phyloP scores from a whole-genome alignment of 2,888 invertebrate species.

The Orgyia antiqua region DNA sequence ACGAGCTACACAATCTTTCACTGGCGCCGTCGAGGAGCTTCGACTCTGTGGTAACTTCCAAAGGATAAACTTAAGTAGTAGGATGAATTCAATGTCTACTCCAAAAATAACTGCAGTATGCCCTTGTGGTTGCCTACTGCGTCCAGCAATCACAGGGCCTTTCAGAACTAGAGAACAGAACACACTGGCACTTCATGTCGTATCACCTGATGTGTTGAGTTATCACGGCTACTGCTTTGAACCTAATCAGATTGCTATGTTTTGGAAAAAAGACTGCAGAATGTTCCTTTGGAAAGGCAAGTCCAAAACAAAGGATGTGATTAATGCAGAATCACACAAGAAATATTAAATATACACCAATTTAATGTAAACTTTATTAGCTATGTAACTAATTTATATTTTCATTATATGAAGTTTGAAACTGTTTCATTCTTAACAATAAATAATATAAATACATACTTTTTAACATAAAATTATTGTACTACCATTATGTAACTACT shows the following conservation, averaged over 20 bases:
- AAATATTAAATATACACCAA: slow-evolving; percentile 26
- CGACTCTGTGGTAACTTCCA: slow-evolving; percentile 55
- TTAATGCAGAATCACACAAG: slow-evolving; percentile 43
- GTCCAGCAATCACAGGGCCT: slow-evolving; percentile 49
- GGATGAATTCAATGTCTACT: slow-evolving; percentile 42
- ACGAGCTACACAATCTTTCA: slow-evolving; percentile 66
- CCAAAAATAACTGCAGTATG: slow-evolving; percentile 53
- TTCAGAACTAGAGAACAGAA: slow-evolving; percentile 64
- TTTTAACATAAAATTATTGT: slow-evolving; percentile 11
- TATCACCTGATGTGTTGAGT: slow-evolving; percentile 71
- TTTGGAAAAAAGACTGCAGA: slow-evolving; percentile 84
- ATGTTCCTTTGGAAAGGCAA: slow-evolving; percentile 81
- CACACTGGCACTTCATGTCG: slow-evolving; percentile 62
- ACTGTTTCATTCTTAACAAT: background rate
- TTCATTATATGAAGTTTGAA: slow-evolving; percentile 22
- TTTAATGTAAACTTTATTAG: slow-evolving; percentile 15
- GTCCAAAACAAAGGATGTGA: slow-evolving; percentile 48
- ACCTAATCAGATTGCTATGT: slow-evolving; percentile 78
- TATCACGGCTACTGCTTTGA: slow-evolving; percentile 77
- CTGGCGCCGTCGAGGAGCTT: slow-evolving; percentile 62
- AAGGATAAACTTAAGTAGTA: slow-evolving; percentile 52
- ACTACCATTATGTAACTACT: slow-evolving; percentile 13
- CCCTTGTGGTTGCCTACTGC: slow-evolving; percentile 63
- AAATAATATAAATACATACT: background rate
- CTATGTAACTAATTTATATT: slow-evolving; percentile 12